Evolutionary conservation across 2,888 invertebrate species (phyloP).

Genomic region (Caenorhabditis wallacei): DNA sequence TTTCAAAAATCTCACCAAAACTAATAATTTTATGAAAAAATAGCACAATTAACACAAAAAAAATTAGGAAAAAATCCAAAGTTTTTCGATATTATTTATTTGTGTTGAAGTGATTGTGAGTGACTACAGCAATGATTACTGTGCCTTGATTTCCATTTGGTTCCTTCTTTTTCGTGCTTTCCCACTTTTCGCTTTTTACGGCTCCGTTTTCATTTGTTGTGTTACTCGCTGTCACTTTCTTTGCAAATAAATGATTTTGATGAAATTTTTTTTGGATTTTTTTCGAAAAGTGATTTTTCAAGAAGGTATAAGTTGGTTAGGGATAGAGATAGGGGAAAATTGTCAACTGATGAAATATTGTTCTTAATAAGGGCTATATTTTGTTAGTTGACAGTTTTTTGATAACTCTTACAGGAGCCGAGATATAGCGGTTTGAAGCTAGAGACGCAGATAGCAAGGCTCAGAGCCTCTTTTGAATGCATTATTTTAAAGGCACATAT

Average conservation of each 20-base stretch:
- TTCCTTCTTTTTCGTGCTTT: neutral
- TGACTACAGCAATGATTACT: constrained; percentile 31
- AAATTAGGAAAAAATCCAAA: neutral
- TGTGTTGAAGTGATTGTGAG: constrained; percentile 26
- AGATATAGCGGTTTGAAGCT: too few relatives aligned
- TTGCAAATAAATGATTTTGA: neutral
- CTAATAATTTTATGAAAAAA: neutral
- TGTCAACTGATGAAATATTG: too few relatives aligned
- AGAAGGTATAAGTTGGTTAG: too few relatives aligned
- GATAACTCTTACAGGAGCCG: too few relatives aligned
- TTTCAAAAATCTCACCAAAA: neutral
- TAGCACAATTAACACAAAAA: neutral
- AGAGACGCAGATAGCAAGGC: too few relatives aligned
- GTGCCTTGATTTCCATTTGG: constrained; percentile 1
- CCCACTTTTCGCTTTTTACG: neutral
- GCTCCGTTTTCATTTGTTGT: constrained; percentile 12
- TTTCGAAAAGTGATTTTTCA: too few relatives aligned
- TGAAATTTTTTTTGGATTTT: too few relatives aligned
- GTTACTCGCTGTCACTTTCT: constrained; percentile 5
- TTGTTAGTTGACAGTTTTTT: too few relatives aligned
- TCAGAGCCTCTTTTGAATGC: too few relatives aligned
- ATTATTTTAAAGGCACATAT: too few relatives aligned
- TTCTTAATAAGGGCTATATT: too few relatives aligned
- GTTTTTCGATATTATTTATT: neutral
- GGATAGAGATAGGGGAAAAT: too few relatives aligned